Evolutionary conservation across 2,113 vertebrate genomes (phyloP).

Genomic region (Turnix velox): DNA sequence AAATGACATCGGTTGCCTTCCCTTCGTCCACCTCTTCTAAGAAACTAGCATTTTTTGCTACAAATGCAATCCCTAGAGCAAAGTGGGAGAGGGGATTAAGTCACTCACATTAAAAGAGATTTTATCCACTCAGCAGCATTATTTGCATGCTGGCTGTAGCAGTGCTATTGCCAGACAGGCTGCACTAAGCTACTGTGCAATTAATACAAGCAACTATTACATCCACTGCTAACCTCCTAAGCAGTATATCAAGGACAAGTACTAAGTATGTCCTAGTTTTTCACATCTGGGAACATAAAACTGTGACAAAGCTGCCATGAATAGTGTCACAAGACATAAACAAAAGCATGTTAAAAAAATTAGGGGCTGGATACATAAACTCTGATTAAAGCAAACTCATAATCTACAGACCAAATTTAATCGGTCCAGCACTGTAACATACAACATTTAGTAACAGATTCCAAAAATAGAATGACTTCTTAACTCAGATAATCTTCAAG

Average conservation of each 20-base stretch:
- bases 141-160: not conserved
- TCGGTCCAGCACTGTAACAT: not conserved
- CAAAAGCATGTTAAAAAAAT: not conserved
- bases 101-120: slow-evolving; percentile 10
- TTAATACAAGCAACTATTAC: not conserved
- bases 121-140: not conserved
- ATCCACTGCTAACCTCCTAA: not conserved
- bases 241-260: not conserved
- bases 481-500: not conserved
- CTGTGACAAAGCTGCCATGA: not conserved
- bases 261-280: not conserved
- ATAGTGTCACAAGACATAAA: not conserved
- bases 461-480: not conserved
- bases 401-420: not conserved
- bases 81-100: not conserved
- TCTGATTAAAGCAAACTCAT: not conserved
- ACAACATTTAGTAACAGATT: not conserved
- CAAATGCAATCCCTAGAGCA: not conserved
- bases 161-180: not conserved
- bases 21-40: too few relatives aligned
- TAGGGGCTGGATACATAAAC: not conserved
- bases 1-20: too few relatives aligned
- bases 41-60: not conserved
- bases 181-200: not conserved
- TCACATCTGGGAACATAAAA: not conserved